A percentile compares a stretch with the other conserved stretches of the same genome.
These are phyloP conservation scores for Pseudococcus longispinus DNA, from an alignment of 2,888 invertebrate species.

Conservation along the genomic window DNA sequence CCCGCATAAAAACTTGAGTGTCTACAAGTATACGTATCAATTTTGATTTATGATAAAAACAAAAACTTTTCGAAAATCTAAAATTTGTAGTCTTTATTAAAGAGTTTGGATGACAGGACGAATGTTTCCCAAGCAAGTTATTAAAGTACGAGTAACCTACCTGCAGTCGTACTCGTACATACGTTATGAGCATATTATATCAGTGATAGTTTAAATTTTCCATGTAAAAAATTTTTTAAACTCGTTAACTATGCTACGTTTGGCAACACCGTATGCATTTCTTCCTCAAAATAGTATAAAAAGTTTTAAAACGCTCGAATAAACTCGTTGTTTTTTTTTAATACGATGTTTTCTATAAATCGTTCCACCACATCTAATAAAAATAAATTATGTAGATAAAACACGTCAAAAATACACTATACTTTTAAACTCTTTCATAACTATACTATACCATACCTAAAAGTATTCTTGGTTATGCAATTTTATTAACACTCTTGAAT, in stretches of 20 bases:
- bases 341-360: neutral
- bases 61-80: no score
- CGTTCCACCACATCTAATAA: neutral
- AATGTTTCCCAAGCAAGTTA: no score
- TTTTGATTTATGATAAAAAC: no score
- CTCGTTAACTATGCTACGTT: neutral
- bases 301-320: neutral
- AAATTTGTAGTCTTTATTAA: no score
- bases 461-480: neutral
- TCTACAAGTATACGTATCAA: no score
- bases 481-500: neutral
- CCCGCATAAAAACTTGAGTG: no score
- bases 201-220: no score
- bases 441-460: neutral
- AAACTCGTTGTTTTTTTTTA: constrained; percentile 8
- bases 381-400: constrained; percentile 10
- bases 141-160: no score
- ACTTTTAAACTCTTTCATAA: constrained; percentile 7
- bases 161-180: no score
- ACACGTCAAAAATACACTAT: neutral
- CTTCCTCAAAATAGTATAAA: neutral
- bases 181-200: no score
- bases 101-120: no score
- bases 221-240: neutral
- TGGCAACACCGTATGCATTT: neutral